Percentiles rank a stretch among this genome's conserved stretches.
Conservation (phyloP, 2,113 vertebrate genomes). For the Prionailurus bengalensis region DNA sequence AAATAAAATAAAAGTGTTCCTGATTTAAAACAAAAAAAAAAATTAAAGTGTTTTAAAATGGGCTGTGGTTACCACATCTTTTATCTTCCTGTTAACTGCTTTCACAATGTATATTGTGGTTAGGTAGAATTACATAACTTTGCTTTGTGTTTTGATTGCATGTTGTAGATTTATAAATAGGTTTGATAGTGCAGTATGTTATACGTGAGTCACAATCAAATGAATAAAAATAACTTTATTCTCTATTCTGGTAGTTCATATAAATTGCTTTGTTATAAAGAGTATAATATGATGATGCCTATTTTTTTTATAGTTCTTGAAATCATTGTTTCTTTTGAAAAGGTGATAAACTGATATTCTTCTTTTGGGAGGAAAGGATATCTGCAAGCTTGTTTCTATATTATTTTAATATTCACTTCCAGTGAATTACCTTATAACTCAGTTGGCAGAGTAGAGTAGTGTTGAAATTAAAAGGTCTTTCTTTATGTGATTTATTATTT, state of each 20-base stretch:
- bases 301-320: slow-evolving; percentile 17
- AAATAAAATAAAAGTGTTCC: slow-evolving; percentile 47
- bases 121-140: slow-evolving; percentile 44
- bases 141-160: not conserved
- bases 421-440: slow-evolving; percentile 1
- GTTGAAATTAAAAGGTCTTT: not conserved
- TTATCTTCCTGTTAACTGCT: slow-evolving; percentile 50
- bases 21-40: slow-evolving; percentile 53
- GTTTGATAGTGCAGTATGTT: slow-evolving; percentile 35
- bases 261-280: slow-evolving; percentile 34
- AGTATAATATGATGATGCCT: not conserved
- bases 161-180: slow-evolving; percentile 28
- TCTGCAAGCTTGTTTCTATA: not conserved
- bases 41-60: slow-evolving; percentile 18
- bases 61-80: not conserved
- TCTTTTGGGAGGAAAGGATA: not conserved
- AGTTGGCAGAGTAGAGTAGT: not conserved
- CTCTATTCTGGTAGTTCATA: not conserved
- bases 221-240: not conserved
- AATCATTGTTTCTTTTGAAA: slow-evolving; percentile 15
- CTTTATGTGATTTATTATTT: slow-evolving; percentile 12
- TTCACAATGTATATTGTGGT: slow-evolving; percentile 49
- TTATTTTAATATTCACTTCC: slow-evolving; percentile 49
- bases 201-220: not conserved
- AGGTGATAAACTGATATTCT: not conserved